Percentiles rank a stretch among this genome's conserved stretches.
Evolutionary conservation across 2,113 vertebrate genomes (phyloP).

Genomic region (Petromus typicus): DNA sequence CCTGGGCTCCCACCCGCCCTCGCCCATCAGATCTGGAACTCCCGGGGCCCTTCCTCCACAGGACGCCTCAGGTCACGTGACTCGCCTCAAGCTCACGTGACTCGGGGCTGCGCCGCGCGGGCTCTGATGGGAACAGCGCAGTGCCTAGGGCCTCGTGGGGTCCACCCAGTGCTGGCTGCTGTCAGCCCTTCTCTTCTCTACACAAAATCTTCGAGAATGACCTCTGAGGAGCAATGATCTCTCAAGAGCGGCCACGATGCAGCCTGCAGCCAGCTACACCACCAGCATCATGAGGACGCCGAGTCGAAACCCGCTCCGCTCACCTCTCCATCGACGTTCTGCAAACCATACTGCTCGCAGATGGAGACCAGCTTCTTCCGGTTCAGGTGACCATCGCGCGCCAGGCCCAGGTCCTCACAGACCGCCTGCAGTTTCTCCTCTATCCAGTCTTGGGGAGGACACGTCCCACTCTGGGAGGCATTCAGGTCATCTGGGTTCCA

Average conservation of each 20-base stretch:
- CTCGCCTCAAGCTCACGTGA: no score
- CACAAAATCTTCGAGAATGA: not conserved
- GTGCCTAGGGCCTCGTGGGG: not conserved
- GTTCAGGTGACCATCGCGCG: slow-evolving; percentile 89
- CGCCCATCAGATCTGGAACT: not conserved
- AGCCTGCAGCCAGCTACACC: not conserved
- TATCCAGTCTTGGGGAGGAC: slow-evolving; percentile 85
- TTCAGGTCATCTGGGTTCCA: slow-evolving; percentile 97
- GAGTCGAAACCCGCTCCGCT: rapidly evolving
- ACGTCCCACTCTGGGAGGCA: slow-evolving; percentile 84
- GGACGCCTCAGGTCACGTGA: not conserved
- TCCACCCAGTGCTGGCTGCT: no score
- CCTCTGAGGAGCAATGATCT: not conserved
- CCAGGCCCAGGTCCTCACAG: slow-evolving; percentile 91
- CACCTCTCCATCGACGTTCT: slow-evolving; percentile 80
- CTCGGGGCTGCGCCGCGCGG: not conserved
- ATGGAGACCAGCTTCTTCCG: slow-evolving; percentile 90
- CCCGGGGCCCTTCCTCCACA: not conserved
- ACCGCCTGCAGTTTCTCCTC: slow-evolving; percentile 92
- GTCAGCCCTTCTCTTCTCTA: no score
- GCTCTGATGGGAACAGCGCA: no score
- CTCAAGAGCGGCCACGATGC: not conserved
- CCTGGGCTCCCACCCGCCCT: not conserved
- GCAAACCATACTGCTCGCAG: slow-evolving; percentile 91
- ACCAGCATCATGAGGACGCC: not conserved